Conservation (phyloP, 2,113 vertebrate genomes). For the Entomyzon cyanotis region DNA sequence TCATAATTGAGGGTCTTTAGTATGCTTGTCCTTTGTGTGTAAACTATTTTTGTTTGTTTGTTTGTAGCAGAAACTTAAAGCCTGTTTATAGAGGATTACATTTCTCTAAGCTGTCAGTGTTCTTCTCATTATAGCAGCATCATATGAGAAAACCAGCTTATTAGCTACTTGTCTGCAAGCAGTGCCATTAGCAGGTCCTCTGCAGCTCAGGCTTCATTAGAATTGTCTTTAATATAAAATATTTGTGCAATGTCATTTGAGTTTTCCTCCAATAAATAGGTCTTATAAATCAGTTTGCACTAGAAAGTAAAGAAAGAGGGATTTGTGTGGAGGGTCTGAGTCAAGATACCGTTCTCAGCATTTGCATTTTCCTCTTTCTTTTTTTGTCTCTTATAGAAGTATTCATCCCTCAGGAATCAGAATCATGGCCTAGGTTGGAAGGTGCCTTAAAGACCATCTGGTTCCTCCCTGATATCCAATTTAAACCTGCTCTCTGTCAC, state of each 20-base stretch:
- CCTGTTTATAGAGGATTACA: background rate
- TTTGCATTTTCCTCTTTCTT: background rate
- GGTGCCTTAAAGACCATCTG: background rate
- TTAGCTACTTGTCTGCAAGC: background rate
- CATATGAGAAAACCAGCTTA: background rate
- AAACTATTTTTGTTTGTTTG: background rate
- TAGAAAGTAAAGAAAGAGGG: background rate
- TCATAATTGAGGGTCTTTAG: constrained; percentile 1
- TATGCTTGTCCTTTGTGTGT: background rate
- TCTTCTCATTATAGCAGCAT: background rate
- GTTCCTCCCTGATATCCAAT: background rate
- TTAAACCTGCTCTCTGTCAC: background rate
- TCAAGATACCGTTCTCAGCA: background rate
- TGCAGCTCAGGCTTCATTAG: background rate
- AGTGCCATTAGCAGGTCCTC: background rate
- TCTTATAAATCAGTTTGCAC: background rate
- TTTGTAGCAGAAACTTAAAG: constrained; percentile 3
- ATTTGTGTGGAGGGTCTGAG: background rate
- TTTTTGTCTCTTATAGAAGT: background rate
- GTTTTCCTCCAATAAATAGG: background rate
- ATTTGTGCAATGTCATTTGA: background rate
- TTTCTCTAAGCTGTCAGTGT: background rate
- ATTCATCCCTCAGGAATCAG: background rate
- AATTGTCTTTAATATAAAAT: background rate
- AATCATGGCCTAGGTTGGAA: background rate